Evolutionary conservation across 2,888 invertebrate species (phyloP).

Genomic region (Abrostola triplasia): DNA sequence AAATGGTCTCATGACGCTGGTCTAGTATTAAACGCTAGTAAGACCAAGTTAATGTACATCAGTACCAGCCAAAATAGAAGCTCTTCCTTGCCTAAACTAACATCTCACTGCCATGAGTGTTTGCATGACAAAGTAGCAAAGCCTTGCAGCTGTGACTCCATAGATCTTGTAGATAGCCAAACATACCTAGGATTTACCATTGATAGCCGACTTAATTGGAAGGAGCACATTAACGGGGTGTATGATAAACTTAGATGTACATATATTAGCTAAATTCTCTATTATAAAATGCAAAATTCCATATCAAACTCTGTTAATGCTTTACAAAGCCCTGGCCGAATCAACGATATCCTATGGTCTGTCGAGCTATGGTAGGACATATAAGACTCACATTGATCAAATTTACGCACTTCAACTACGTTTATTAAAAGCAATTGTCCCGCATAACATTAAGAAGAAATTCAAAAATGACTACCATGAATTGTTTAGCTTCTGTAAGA

Average conservation of each 20-base stretch:
- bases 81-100: background rate
- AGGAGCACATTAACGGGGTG: too few relatives aligned
- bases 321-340: background rate
- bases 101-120: constrained; percentile 16
- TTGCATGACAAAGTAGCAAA: constrained; percentile 3
- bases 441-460: too few relatives aligned
- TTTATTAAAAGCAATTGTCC: too few relatives aligned
- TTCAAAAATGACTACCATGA: too few relatives aligned
- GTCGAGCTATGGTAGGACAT: background rate
- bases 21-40: constrained; percentile 39
- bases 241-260: too few relatives aligned
- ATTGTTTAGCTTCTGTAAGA: too few relatives aligned
- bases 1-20: constrained; percentile 46
- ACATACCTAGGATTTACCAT: constrained; percentile 28
- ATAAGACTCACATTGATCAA: background rate
- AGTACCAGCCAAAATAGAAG: constrained; percentile 10
- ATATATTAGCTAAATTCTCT: background rate
- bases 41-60: constrained; percentile 33
- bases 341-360: background rate
- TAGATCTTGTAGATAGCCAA: constrained; percentile 18
- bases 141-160: background rate
- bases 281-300: background rate
- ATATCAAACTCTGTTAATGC: background rate
- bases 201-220: constrained; percentile 30
- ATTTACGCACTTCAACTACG: background rate